A percentile compares a stretch with the other conserved stretches of the same genome.
Conservation (phyloP, 1,140 invertebrate species). For the Magallana ariakensis region DNA sequence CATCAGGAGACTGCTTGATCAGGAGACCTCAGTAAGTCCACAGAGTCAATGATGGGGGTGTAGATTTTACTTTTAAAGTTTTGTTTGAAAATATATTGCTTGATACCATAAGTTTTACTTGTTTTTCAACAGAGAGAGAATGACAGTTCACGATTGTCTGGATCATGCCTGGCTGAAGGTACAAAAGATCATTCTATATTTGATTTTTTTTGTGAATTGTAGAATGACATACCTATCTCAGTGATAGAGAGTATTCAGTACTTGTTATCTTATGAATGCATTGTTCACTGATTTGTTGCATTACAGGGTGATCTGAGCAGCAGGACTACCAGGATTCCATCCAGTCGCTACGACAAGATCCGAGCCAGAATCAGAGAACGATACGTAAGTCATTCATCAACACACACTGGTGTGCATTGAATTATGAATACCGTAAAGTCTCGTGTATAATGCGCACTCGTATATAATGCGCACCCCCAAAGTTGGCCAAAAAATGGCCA, state of each 20-base stretch:
- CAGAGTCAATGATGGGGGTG: no score
- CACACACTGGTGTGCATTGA: background rate
- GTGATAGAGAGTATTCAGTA: no score
- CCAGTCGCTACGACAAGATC: constrained; percentile 90
- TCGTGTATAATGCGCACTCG: no score
- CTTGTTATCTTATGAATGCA: no score
- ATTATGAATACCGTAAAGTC: background rate
- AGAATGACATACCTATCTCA: no score
- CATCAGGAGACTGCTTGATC: constrained; percentile 92
- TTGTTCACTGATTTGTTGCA: background rate
- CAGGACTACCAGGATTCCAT: constrained; percentile 85
- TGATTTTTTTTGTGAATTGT: background rate
- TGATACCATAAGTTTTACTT: background rate
- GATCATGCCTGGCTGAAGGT: constrained; percentile 93
- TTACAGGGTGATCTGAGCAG: constrained; percentile 82
- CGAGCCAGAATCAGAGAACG: constrained; percentile 89
- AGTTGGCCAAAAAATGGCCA: no score
- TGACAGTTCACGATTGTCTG: constrained; percentile 98
- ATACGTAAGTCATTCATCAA: constrained; percentile 80
- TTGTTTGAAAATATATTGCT: background rate
- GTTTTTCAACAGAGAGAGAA: constrained; percentile 88
- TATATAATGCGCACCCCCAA: no score
- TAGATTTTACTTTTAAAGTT: no score
- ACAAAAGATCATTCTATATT: background rate
- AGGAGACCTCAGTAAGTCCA: constrained; percentile 94